Evolutionary conservation across 2,888 invertebrate genomes (phyloP), one percentile per base, ranked within the genome.

Genomic region (Hirtodrosophila duncani): DNA sequence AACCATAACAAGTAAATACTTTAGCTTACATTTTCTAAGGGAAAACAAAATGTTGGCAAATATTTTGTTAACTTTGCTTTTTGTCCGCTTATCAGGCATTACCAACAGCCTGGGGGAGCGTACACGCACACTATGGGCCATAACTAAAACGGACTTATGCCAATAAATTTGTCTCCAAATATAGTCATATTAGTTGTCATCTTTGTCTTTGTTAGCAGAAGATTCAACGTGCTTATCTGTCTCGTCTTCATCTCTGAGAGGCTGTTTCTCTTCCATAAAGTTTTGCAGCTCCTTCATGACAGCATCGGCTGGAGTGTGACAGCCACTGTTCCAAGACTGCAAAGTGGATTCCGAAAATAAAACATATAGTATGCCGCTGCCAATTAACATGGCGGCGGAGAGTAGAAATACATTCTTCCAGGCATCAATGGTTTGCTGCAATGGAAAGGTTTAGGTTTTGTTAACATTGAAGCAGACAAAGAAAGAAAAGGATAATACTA

Each of bases 351-450:
- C 89, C 2, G 89, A 88, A 63, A 90, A 90, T 0, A 89, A 24
- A 0, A 89, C 74, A 67, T 89, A 91, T 1, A 90, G 49, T 1
- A 88, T 51, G 16, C 90, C 90, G 17, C 89, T 87, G 5, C 86
- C 65, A 17, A 89, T 84, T 1, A 90, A 81, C 84, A 90, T 88
- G 1, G 66, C 83, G 0, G 89, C 87, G 2, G 89, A 84, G 27
- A 91, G 88, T 52, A 89, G 85, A 67, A 90, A 91, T 0, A 91
- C 90, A 63, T 89, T 88, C 67, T 89, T 89, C 91, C 91, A 92
- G 64, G 90, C 89, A 1, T 85, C 86, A 3, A 88, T 85, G 0
- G 90, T 90, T 89, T 91, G 90, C 91, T 91, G 72, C 20, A 55
- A 66, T 59, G 62, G 31, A 34, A 27, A n/a, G n/a, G n/a, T n/a